Base-by-base conservation (phyloP, 2,113 vertebrate species). In the Sialia sialis region DNA sequence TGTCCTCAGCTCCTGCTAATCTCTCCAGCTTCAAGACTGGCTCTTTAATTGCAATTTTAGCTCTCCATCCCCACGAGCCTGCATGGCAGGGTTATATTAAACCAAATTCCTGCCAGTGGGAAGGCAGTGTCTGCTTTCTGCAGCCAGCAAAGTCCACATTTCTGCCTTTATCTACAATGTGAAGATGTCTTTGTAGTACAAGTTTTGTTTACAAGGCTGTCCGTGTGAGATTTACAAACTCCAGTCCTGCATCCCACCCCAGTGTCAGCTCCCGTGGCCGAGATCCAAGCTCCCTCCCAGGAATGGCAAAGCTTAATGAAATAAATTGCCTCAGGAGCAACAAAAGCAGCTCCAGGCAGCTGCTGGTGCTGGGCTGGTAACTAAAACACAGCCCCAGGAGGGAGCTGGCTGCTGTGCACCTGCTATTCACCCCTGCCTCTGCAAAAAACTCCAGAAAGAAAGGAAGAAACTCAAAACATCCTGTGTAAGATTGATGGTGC, bases 221-320 rank as follows among this genome's bases (percentile, higher is more conserved):
- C 68, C 59, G 52, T 88, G 55, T 52, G 92, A 88, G 84, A 94
- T 89, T 94, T 92, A 92, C 90, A 86, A 83, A 94, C 87, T 78
- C 1, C 2, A 74, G 36, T 36, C 79, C 82, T 56, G 43, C 32
- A 10, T 81, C 74, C 36, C 68, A 81, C 68, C 49, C 36, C 4
- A 0, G 52, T 64, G 92, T 81, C 76, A 59, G 34, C 59, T 82
- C 39, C 49, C 2, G n/a, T 23, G 76, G 88, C 70, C 10, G 49
- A 34, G 46, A 36, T 72, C 78, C 93, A 95, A 81, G n/a, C 59
- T 70, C 39, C 4, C 49, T 38, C 56, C 72, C 29, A 10, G 13
- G 87, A 70, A 56, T 22, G 51, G 38, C 51, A 56, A 41, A 63
- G 41, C 54, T 62, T 49, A 56, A n/a, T 56, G 76, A 74, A 89